phyloP scores from a whole-genome alignment of 2,888 invertebrate species.

The Monopis laevigella region DNA sequence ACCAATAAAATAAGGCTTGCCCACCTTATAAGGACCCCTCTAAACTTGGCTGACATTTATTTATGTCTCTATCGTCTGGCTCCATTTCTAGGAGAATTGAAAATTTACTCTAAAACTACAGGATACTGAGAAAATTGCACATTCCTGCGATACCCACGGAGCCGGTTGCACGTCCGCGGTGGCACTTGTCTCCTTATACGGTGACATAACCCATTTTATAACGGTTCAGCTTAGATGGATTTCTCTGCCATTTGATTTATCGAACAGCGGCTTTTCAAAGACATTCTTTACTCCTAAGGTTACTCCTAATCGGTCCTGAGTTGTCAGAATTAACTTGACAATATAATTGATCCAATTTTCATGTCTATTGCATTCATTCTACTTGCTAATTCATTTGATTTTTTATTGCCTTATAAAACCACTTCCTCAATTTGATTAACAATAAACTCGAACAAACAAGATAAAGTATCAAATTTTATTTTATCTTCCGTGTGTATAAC shows the following conservation, averaged over 20 bases:
- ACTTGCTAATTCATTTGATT: background rate
- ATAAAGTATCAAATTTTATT: background rate
- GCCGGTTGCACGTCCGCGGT: conserved; percentile 30
- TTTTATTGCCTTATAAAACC: background rate
- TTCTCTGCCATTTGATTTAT: conserved; percentile 28
- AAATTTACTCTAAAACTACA: conserved; percentile 26
- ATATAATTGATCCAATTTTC: conserved; percentile 13
- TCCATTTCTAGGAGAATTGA: conserved; percentile 22
- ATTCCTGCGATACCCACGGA: conserved; percentile 19
- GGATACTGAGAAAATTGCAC: conserved; percentile 29
- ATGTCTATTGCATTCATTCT: conserved; percentile 1
- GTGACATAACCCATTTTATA: conserved; percentile 50
- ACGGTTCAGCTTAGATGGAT: conserved; percentile 37
- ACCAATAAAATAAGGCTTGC: no score
- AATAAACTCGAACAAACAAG: background rate
- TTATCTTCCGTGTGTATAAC: conserved; percentile 6
- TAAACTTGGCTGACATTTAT: background rate
- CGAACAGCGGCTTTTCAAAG: conserved; percentile 22
- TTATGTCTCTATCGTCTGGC: conserved; percentile 7
- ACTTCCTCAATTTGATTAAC: conserved; percentile 10
- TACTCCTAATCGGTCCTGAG: conserved; percentile 8
- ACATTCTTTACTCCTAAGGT: conserved; percentile 11
- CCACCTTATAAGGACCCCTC: background rate
- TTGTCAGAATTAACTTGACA: conserved; percentile 11
- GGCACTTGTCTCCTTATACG: conserved; percentile 32